Conservation (phyloP, 2,888 invertebrate species). For the Ormyrus labotus region DNA sequence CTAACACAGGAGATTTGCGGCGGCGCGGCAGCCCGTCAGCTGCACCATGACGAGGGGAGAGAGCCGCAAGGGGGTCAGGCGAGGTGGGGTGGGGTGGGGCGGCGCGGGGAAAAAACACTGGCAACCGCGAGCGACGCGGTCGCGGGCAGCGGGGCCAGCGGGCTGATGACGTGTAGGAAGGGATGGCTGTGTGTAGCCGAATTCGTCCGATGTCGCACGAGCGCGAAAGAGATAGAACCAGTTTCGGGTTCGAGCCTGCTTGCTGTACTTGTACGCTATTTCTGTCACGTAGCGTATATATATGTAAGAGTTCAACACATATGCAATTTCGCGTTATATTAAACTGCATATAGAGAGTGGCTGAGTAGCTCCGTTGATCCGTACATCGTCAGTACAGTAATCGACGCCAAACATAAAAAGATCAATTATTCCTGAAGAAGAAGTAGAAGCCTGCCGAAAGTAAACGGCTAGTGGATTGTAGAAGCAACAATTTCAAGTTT, state of each 20-base stretch:
- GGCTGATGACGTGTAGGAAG: background rate
- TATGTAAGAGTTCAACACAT: conserved; percentile 15
- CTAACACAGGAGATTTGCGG: too few species aligned
- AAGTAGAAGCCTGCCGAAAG: too few species aligned
- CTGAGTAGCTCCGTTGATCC: too few species aligned
- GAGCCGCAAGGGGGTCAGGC: too few species aligned
- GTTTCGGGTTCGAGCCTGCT: too few species aligned
- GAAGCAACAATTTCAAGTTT: background rate
- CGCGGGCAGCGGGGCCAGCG: background rate
- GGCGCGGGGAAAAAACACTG: background rate
- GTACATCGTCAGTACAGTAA: too few species aligned
- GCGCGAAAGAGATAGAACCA: conserved; percentile 17
- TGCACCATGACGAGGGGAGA: too few species aligned
- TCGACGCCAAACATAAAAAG: too few species aligned
- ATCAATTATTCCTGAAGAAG: too few species aligned
- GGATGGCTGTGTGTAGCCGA: too few species aligned
- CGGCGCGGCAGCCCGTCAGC: too few species aligned
- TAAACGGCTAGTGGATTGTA: background rate
- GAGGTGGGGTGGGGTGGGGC: background rate
- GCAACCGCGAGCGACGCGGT: background rate
- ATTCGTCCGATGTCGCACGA: background rate
- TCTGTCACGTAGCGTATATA: conserved; percentile 59
- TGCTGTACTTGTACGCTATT: conserved; percentile 62
- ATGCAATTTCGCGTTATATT: conserved; percentile 23
- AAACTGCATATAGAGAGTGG: conserved; percentile 14